Evolutionary conservation across 1,140 invertebrate genomes (phyloP).

Genomic region (Hesperophylax magnus): DNA sequence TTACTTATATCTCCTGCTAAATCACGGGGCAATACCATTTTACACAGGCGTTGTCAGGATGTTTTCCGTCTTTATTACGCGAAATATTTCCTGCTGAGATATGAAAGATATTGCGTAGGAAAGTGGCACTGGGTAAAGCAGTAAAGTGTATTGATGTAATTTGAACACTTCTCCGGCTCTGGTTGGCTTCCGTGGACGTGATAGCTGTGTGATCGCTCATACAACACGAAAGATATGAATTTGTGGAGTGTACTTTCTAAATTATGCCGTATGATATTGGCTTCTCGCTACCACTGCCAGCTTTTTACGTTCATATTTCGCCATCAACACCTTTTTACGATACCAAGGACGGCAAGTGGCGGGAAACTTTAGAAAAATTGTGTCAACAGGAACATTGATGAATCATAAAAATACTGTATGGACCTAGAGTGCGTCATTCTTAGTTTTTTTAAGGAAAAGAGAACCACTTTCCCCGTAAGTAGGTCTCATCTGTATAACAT

Average conservation of each 20-base stretch:
- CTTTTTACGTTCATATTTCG: not conserved
- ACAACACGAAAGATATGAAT: slow-evolving; percentile 19
- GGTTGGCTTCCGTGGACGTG: slow-evolving; percentile 9
- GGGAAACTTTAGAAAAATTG: too few species aligned
- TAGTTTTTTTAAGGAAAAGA: too few species aligned
- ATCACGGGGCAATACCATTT: slow-evolving; percentile 9
- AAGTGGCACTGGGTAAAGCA: slow-evolving; percentile 49
- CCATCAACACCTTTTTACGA: not conserved
- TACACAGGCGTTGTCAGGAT: slow-evolving; percentile 5
- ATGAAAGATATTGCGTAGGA: slow-evolving; percentile 41
- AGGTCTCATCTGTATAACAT: too few species aligned
- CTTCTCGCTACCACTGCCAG: not conserved
- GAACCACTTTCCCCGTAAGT: too few species aligned
- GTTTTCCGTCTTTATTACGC: slow-evolving; percentile 42
- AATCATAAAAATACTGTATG: too few species aligned
- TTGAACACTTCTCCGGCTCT: slow-evolving; percentile 27
- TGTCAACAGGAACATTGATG: too few species aligned
- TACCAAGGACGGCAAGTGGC: not conserved
- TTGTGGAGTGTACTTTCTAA: not conserved
- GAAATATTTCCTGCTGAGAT: slow-evolving; percentile 43
- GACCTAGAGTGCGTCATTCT: too few species aligned
- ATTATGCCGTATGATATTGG: slow-evolving; percentile 19
- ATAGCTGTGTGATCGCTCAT: slow-evolving; percentile 6
- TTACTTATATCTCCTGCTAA: not conserved
- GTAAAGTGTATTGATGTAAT: slow-evolving; percentile 55